Conservation (phyloP, 2,888 invertebrate species). For the Phortica okadai region DNA sequence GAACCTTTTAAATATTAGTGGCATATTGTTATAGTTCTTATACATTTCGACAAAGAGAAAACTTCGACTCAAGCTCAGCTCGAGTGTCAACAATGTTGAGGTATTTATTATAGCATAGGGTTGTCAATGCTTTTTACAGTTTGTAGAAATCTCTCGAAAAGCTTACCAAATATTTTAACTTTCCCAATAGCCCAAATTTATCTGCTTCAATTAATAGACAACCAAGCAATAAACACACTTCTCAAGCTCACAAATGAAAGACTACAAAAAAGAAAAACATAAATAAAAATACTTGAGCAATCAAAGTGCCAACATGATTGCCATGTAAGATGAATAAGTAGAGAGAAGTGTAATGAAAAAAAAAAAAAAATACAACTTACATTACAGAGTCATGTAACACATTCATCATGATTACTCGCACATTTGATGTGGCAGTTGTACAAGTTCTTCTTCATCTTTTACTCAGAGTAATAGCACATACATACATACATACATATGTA, state of each 20-base stretch:
- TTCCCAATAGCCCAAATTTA: background rate
- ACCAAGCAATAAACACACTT: background rate
- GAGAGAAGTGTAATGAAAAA: background rate
- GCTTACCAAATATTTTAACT: background rate
- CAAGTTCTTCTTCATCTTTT: background rate
- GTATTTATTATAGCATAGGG: too few relatives aligned
- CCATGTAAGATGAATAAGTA: background rate
- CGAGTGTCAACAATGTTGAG: too few relatives aligned
- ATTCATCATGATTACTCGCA: conserved; percentile 25
- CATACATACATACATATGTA: too few relatives aligned
- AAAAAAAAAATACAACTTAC: background rate
- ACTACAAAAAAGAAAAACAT: background rate
- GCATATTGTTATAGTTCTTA: too few relatives aligned
- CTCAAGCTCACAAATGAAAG: background rate
- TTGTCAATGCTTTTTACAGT: too few relatives aligned
- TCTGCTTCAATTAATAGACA: conserved; percentile 2
- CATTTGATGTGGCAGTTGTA: conserved; percentile 12
- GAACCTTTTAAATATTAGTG: too few relatives aligned
- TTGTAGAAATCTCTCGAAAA: background rate
- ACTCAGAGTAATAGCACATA: background rate
- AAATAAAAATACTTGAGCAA: conserved; percentile 7
- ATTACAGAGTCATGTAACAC: conserved; percentile 23
- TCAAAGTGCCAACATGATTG: conserved; percentile 22
- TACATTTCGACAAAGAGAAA: too few relatives aligned
- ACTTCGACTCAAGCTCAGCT: too few relatives aligned